Evolutionary conservation across 2,888 invertebrate species (phyloP).

Genomic region (Dilophus febrilis): DNA sequence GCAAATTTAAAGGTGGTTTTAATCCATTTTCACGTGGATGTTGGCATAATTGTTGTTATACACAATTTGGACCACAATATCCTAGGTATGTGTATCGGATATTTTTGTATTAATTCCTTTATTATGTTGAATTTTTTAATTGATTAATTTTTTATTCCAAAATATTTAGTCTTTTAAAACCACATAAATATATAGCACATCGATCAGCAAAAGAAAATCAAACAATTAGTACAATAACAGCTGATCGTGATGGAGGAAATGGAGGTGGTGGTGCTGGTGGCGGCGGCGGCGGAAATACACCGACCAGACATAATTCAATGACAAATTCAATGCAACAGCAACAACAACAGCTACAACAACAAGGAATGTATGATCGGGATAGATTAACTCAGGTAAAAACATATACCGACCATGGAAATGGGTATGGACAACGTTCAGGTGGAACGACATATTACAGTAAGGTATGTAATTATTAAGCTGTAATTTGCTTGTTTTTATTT

Average conservation of each 20-base stretch:
- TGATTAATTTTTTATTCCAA: constrained; percentile 3
- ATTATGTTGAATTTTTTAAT: constrained; percentile 4
- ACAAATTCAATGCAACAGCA: constrained; percentile 26
- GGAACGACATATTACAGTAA: constrained; percentile 67
- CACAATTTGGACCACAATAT: constrained; percentile 92
- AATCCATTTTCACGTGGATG: constrained; percentile 97
- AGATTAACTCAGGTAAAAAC: constrained; percentile 86
- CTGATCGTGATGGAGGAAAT: constrained; percentile 34
- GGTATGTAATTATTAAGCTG: constrained; percentile 41
- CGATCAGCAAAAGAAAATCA: constrained; percentile 35
- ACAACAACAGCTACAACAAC: constrained; percentile 17
- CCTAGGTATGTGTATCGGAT: constrained; percentile 88
- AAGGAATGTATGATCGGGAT: constrained; percentile 32
- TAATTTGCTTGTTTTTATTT: no score
- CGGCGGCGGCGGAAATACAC: constrained; percentile 34
- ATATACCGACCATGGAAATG: constrained; percentile 85
- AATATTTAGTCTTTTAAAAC: constrained; percentile 40
- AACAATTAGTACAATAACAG: constrained; percentile 30
- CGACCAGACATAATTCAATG: constrained; percentile 15
- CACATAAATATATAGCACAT: constrained; percentile 48
- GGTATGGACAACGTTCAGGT: constrained; percentile 54
- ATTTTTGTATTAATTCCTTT: neutral
- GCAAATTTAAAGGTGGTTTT: constrained; percentile 95
- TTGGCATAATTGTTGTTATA: constrained; percentile 86
- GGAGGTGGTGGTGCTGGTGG: constrained; percentile 31